phyloP scores from a whole-genome alignment of 2,113 vertebrate species.

The Lophotis ruficrista region DNA sequence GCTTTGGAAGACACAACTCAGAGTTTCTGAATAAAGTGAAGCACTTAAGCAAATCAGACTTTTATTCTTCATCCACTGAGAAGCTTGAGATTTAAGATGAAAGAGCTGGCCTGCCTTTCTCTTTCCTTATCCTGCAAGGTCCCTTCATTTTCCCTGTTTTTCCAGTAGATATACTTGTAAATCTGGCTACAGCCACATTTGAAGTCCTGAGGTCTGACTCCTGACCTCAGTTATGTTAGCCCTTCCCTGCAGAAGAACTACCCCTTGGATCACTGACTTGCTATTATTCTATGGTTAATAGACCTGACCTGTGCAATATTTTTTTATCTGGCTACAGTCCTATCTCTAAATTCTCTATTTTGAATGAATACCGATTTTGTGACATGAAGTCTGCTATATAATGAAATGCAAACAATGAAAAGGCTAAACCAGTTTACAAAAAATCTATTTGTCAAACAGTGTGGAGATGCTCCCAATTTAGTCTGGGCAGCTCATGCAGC shows the following conservation, averaged over 20 bases:
- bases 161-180: conserved; percentile 67
- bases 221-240: conserved; percentile 66
- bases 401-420: conserved; percentile 82
- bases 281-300: conserved; percentile 78
- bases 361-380: conserved; percentile 80
- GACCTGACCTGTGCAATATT: conserved; percentile 74
- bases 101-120: conserved; percentile 42
- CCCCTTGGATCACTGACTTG: conserved; percentile 68
- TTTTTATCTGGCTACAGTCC: conserved; percentile 71
- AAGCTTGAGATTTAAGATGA: conserved; percentile 45
- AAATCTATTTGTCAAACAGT: conserved; percentile 81
- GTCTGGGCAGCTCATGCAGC: conserved; percentile 60
- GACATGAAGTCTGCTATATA: conserved; percentile 75
- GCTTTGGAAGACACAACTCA: conserved; percentile 3
- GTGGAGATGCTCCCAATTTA: conserved; percentile 76
- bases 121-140: background rate
- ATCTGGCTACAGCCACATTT: conserved; percentile 43
- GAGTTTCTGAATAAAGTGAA: conserved; percentile 30
- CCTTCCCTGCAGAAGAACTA: conserved; percentile 60
- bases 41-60: conserved; percentile 31
- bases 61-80: background rate
- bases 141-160: conserved; percentile 55
- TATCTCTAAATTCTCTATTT: conserved; percentile 78
- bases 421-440: conserved; percentile 80
- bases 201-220: conserved; percentile 59